Conservation (phyloP, 2,113 vertebrate species). For the Tragulus kanchil region DNA sequence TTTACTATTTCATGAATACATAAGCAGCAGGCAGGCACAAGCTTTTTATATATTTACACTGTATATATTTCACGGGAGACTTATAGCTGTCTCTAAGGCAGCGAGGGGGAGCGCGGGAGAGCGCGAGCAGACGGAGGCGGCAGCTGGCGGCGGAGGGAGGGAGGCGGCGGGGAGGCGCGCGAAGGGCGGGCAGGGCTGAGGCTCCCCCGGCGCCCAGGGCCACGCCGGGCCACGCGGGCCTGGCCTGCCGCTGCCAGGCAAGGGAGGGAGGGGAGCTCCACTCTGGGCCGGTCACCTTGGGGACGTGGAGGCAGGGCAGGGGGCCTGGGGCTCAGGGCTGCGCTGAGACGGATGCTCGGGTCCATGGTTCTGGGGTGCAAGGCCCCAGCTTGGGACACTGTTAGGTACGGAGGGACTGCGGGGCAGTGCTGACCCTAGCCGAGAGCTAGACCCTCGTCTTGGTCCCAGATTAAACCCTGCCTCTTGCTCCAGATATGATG, state of each 20-base stretch:
- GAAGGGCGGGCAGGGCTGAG: neutral
- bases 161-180: neutral
- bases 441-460: neutral
- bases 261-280: neutral
- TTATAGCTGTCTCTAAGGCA: conserved; percentile 90
- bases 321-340: neutral
- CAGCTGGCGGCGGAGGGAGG: conserved; percentile 78
- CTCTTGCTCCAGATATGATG: neutral
- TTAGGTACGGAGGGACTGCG: neutral
- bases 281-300: neutral
- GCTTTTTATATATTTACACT: conserved; percentile 94
- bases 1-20: conserved; percentile 94
- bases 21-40: conserved; percentile 92
- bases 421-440: neutral
- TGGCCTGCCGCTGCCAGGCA: neutral
- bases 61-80: conserved; percentile 92
- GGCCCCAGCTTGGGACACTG: neutral
- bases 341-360: neutral
- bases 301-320: neutral
- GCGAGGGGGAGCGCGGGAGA: conserved; percentile 84
- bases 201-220: neutral
- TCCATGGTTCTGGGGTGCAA: neutral
- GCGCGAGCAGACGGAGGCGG: conserved; percentile 77
- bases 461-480: neutral
- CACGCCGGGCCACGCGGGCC: neutral